Conservation (phyloP, 2,888 invertebrate genomes). For the Clistopyga incitator region DNA sequence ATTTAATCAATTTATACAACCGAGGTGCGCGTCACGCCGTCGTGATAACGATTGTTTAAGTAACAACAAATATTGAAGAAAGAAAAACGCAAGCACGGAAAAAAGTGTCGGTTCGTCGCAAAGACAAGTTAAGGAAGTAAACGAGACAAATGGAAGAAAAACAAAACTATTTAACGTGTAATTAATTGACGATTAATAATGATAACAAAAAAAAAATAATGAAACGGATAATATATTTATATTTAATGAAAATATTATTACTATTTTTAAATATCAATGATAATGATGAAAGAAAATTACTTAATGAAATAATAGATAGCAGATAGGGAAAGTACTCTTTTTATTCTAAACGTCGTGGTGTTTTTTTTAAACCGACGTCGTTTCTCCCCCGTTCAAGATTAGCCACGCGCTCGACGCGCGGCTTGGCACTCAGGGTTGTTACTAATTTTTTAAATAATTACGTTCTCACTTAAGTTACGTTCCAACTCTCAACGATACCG, state of each 20-base stretch:
- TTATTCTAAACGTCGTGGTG: slow-evolving; percentile 21
- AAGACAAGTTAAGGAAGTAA: slow-evolving; percentile 47
- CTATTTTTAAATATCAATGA: slow-evolving; percentile 75
- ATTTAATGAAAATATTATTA: slow-evolving; percentile 80
- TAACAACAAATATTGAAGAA: slow-evolving; percentile 65
- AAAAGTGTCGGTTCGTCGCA: slow-evolving; percentile 17
- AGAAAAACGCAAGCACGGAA: slow-evolving; percentile 34
- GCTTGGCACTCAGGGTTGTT: slow-evolving; percentile 68
- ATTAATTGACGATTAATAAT: slow-evolving; percentile 76
- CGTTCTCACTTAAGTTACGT: slow-evolving; percentile 43
- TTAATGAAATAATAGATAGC: slow-evolving; percentile 56
- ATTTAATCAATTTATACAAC: slow-evolving; percentile 36
- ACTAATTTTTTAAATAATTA: slow-evolving; percentile 63
- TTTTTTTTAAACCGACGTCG: slow-evolving; percentile 23
- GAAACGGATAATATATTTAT: slow-evolving; percentile 78
- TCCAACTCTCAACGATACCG: slow-evolving; percentile 25
- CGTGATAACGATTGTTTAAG: slow-evolving; percentile 68
- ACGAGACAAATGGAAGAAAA: slow-evolving; percentile 54
- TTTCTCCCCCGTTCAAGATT: slow-evolving; percentile 22
- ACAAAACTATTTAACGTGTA: slow-evolving; percentile 63
- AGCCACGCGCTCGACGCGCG: slow-evolving; percentile 20
- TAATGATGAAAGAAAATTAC: slow-evolving; percentile 36
- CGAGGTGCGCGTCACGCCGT: slow-evolving; percentile 57
- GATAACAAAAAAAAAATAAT: slow-evolving; percentile 64
- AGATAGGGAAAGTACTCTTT: slow-evolving; percentile 43